Conservation (phyloP, 2,888 invertebrate species). For the Colletes collaris region DNA sequence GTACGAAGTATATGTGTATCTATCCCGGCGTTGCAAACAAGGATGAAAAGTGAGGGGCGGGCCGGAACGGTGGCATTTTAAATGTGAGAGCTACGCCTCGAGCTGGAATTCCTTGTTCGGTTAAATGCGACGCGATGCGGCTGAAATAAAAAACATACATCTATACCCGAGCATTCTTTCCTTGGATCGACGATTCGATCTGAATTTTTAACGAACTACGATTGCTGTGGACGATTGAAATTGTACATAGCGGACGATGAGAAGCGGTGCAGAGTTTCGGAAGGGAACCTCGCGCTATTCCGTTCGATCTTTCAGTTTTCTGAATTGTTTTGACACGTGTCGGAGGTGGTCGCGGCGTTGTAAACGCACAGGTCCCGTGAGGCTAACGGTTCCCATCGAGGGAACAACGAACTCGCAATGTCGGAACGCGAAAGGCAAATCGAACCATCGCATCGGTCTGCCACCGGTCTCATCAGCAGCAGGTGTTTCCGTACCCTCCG, state of each 20-base stretch:
- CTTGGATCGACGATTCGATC: no score
- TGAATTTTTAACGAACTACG: no score
- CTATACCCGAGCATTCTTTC: no score
- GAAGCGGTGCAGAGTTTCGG: no score
- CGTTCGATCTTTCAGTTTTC: not conserved
- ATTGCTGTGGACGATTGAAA: no score
- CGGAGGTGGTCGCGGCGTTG: not conserved
- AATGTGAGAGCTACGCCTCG: conserved; percentile 16
- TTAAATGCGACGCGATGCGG: not conserved
- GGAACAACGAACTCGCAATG: conserved; percentile 22
- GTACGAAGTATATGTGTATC: conserved; percentile 17
- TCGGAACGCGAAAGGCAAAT: conserved; percentile 39
- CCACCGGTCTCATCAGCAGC: not conserved
- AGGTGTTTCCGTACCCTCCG: not conserved
- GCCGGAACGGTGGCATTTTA: conserved; percentile 38
- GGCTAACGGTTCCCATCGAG: conserved; percentile 40
- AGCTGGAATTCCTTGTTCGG: conserved; percentile 17
- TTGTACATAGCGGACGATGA: no score
- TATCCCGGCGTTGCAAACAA: conserved; percentile 5
- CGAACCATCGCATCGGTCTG: conserved; percentile 13
- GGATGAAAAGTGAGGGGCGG: conserved; percentile 30
- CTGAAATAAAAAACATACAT: no score
- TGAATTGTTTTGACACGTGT: not conserved
- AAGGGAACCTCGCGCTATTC: no score
- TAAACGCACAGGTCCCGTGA: conserved; percentile 7